Evolutionary conservation across 2,113 vertebrate species (phyloP).

Genomic region (Circaetus gallicus): DNA sequence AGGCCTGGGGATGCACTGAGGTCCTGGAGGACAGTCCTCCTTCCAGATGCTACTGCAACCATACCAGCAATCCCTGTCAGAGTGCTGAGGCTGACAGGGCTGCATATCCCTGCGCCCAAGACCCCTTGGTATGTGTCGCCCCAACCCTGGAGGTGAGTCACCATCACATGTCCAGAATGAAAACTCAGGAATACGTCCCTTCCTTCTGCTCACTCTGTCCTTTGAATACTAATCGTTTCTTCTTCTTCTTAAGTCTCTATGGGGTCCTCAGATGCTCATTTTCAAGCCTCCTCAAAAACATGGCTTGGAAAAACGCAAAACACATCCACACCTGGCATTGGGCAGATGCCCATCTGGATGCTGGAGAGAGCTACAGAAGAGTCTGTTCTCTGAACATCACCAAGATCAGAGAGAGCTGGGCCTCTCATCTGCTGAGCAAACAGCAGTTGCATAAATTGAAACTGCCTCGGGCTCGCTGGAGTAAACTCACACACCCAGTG

Average conservation of each 20-base stretch:
- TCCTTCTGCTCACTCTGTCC: background rate
- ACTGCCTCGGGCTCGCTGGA: background rate
- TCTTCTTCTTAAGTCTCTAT: background rate
- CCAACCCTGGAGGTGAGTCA: background rate
- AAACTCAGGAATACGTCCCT: background rate
- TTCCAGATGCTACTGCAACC: background rate
- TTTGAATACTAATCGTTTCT: background rate
- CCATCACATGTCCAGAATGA: background rate
- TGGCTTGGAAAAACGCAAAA: background rate
- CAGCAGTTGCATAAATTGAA: conserved; percentile 60
- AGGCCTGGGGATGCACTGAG: background rate
- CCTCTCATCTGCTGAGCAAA: conserved; percentile 55
- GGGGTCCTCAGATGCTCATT: background rate
- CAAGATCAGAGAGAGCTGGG: background rate
- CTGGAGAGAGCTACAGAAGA: background rate
- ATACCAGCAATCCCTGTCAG: background rate
- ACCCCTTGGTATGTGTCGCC: background rate
- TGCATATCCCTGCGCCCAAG: background rate
- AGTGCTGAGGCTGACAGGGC: background rate
- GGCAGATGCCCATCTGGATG: background rate
- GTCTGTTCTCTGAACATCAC: background rate
- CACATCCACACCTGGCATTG: background rate
- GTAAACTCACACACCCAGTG: conserved; percentile 27
- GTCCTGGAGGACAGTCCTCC: background rate
- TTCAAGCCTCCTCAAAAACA: background rate